phyloP scores from a whole-genome alignment of 2,888 invertebrate genomes.

The Yponomeuta plumbellus region DNA sequence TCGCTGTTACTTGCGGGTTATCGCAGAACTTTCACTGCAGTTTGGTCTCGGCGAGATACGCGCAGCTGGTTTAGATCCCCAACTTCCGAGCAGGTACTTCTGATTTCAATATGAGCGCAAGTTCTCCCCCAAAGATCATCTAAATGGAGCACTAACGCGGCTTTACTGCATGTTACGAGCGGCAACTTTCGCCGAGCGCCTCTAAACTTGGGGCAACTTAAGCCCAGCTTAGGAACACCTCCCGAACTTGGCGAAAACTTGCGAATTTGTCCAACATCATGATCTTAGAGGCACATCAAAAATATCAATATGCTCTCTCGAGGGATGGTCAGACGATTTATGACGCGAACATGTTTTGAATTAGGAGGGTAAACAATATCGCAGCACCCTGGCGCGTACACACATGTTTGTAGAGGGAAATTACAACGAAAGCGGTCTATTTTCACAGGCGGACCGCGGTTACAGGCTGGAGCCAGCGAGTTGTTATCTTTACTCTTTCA shows the following conservation, averaged over 20 bases:
- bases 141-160: slow-evolving; percentile 1
- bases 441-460: neutral
- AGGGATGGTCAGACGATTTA: neutral
- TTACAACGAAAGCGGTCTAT: neutral
- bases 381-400: neutral
- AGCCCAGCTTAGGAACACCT: slow-evolving; percentile 6
- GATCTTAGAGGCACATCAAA: neutral
- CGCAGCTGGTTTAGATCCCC: neutral
- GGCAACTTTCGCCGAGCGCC: slow-evolving; percentile 2
- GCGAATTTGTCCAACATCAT: neutral
- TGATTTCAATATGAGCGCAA: neutral
- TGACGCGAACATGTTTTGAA: neutral
- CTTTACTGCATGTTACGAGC: slow-evolving; percentile 3
- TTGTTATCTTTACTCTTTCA: neutral
- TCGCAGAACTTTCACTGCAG: neutral
- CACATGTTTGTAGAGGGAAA: neutral
- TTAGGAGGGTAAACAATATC: neutral
- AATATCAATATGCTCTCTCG: neutral
- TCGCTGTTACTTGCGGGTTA: neutral
- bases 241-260: neutral
- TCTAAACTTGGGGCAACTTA: slow-evolving; percentile 2
- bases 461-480: neutral
- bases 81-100: neutral
- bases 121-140: neutral
- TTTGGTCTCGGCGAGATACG: neutral